Conservation (phyloP, 2,888 invertebrate species). For the Andrena bicolor region DNA sequence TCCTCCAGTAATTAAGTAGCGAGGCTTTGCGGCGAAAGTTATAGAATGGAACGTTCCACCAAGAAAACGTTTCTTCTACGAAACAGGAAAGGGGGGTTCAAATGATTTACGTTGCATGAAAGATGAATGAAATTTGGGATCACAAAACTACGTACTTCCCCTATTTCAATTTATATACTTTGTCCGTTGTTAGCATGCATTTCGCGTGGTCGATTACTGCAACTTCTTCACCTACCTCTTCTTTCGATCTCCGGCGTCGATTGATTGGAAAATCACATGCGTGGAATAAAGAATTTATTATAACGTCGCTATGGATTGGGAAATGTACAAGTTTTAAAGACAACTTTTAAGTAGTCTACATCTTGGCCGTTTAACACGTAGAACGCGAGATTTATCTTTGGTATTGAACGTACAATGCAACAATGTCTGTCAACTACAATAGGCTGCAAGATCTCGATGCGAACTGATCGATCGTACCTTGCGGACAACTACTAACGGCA, state of each 20-base stretch:
- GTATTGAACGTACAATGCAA: constrained; percentile 65
- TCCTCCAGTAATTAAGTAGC: no score
- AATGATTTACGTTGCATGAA: no score
- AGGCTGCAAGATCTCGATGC: constrained; percentile 20
- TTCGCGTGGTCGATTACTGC: background rate
- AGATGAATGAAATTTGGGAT: background rate
- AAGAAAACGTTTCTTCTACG: no score
- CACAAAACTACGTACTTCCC: background rate
- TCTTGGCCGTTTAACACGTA: constrained; percentile 60
- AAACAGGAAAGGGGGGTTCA: no score
- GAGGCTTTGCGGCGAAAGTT: no score
- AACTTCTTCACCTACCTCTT: constrained; percentile 41
- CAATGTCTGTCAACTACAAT: constrained; percentile 29
- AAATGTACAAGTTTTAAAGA: constrained; percentile 69
- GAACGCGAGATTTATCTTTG: constrained; percentile 69
- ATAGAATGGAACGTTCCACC: no score
- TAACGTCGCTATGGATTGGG: constrained; percentile 66
- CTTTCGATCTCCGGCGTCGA: background rate
- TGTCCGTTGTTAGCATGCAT: background rate
- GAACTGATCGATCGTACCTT: constrained; percentile 16
- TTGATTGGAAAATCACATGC: constrained; percentile 34
- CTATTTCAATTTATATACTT: background rate
- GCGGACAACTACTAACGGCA: background rate
- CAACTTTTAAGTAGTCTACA: constrained; percentile 58
- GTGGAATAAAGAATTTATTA: constrained; percentile 75